These are phyloP conservation scores for Aurelia coerulea DNA, from an alignment of 30 jellyfish, hydroid and myxozoan species.

Conservation along the genomic window DNA sequence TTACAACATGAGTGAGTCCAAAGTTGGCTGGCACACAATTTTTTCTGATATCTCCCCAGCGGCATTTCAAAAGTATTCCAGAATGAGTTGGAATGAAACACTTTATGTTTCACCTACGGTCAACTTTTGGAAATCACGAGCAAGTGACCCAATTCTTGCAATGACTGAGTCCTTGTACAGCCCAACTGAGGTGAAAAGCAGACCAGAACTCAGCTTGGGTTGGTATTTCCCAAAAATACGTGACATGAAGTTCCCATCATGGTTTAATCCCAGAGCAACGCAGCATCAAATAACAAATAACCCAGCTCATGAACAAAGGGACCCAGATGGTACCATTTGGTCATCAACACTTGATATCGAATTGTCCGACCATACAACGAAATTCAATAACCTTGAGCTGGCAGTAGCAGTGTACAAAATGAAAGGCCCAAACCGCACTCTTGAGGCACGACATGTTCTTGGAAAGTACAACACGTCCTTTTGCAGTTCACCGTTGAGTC, in stretches of 20 bases:
- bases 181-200: constrained; percentile 45
- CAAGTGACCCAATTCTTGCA: constrained; percentile 36
- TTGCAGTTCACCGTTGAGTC: constrained; percentile 33
- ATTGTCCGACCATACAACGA: background rate
- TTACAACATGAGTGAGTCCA: constrained; percentile 35
- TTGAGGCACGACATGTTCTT: constrained; percentile 49
- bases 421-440: constrained; percentile 45
- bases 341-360: constrained; percentile 52
- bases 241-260: constrained; percentile 29
- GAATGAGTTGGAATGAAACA: constrained; percentile 29
- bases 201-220: constrained; percentile 62
- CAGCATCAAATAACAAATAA: constrained; percentile 6
- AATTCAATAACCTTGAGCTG: constrained; percentile 36
- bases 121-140: constrained; percentile 59
- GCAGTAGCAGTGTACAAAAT: constrained; percentile 59
- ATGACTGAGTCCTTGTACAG: constrained; percentile 65
- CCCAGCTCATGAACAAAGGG: constrained; percentile 73
- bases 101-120: constrained; percentile 37
- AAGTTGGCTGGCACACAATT: constrained; percentile 56
- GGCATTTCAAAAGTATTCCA: constrained; percentile 17
- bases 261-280: background rate
- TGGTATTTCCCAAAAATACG: constrained; percentile 3
- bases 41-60: constrained; percentile 38
- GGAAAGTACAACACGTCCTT: constrained; percentile 54
- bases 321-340: constrained; percentile 74